A percentile compares a stretch with the other conserved stretches of the same genome.
Conservation (phyloP, 2,888 invertebrate genomes). For the Marronus borbonicus region DNA sequence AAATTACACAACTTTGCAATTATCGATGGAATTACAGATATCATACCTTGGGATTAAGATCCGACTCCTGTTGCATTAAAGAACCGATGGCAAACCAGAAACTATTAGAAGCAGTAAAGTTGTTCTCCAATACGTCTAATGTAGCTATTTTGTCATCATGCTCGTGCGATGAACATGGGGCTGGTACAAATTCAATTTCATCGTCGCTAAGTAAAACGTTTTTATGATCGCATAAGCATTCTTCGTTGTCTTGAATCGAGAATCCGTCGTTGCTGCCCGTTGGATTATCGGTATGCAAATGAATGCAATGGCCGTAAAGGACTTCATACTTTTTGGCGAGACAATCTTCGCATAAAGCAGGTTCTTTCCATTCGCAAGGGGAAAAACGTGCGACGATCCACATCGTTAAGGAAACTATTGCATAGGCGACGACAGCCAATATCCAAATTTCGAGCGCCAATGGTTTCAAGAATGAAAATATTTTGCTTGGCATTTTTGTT, state of each 20-base stretch:
- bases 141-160: conserved; percentile 54
- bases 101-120: conserved; percentile 87
- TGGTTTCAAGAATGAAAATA: conserved; percentile 90
- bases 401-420: conserved; percentile 84
- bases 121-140: conserved; percentile 76
- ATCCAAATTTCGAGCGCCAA: conserved; percentile 90
- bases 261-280: conserved; percentile 43
- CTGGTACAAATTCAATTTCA: conserved; percentile 59
- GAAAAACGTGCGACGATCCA: conserved; percentile 90
- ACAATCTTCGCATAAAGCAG: conserved; percentile 75
- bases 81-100: conserved; percentile 94
- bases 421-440: conserved; percentile 84
- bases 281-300: conserved; percentile 40
- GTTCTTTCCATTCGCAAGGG: conserved; percentile 85
- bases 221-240: conserved; percentile 42
- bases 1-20: conserved; percentile 45
- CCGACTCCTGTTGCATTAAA: conserved; percentile 88
- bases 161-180: conserved; percentile 57
- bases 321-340: conserved; percentile 61
- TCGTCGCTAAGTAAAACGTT: conserved; percentile 49
- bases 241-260: conserved; percentile 51
- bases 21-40: conserved; percentile 46
- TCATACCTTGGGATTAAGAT: conserved; percentile 82
- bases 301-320: conserved; percentile 62
- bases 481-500: conserved; percentile 73